These are phyloP conservation scores for Ornithoptera alexandrae DNA, from an alignment of 2,888 invertebrate genomes.

Conservation along the genomic window DNA sequence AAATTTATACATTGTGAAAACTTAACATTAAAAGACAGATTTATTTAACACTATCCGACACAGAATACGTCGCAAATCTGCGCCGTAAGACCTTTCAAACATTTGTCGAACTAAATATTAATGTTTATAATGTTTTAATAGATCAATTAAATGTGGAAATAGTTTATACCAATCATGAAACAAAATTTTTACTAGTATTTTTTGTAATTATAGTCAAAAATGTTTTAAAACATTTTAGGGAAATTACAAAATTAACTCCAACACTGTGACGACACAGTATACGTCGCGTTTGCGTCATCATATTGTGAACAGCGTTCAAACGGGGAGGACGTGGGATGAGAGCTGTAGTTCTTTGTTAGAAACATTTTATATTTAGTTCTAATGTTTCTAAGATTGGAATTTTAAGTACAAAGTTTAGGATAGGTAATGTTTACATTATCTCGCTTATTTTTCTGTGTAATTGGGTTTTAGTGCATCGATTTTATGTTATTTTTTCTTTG, in stretches of 20 bases:
- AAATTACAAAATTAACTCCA: slow-evolving; percentile 41
- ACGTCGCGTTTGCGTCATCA: slow-evolving; percentile 75
- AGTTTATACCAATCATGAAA: not conserved
- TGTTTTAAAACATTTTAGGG: slow-evolving; percentile 46
- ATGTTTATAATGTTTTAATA: not conserved
- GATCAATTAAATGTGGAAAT: slow-evolving; percentile 1
- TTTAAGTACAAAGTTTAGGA: slow-evolving; percentile 76
- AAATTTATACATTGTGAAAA: not conserved
- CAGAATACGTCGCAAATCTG: slow-evolving; percentile 26
- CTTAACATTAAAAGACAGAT: not conserved
- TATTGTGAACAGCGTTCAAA: slow-evolving; percentile 65
- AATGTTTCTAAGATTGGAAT: slow-evolving; percentile 75
- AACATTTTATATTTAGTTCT: slow-evolving; percentile 60
- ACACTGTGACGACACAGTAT: slow-evolving; percentile 64
- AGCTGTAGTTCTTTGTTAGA: slow-evolving; percentile 54
- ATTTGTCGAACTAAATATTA: not conserved
- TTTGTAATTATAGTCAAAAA: slow-evolving; percentile 8
- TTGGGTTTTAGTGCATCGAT: no score
- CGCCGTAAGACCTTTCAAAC: not conserved
- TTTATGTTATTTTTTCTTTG: slow-evolving; percentile 7
- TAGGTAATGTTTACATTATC: slow-evolving; percentile 49
- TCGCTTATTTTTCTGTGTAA: not conserved
- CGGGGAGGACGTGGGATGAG: slow-evolving; percentile 68
- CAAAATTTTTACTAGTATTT: not conserved
- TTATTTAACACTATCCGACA: slow-evolving; percentile 8